Conservation (phyloP, 2,888 invertebrate species). For the Anoplius nigerrimus region DNA sequence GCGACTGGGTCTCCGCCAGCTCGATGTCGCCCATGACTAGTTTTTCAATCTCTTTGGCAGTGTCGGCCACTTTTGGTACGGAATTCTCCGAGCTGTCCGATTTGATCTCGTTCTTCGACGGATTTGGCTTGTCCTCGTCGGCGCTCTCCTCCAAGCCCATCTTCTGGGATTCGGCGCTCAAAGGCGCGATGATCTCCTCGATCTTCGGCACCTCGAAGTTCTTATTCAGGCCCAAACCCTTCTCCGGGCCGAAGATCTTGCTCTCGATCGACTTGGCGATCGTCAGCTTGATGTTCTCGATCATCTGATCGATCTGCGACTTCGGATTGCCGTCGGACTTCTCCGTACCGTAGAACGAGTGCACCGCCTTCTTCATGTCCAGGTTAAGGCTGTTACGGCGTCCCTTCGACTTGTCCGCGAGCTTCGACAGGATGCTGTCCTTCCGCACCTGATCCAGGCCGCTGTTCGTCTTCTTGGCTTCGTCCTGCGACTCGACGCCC, state of each 20-base stretch:
- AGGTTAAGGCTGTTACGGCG: slow-evolving; percentile 69
- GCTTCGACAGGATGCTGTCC: slow-evolving; percentile 60
- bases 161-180: slow-evolving; percentile 68
- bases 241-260: slow-evolving; percentile 67
- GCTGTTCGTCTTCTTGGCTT: slow-evolving; percentile 48
- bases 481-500: slow-evolving; percentile 39
- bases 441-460: slow-evolving; percentile 62
- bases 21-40: slow-evolving; percentile 74
- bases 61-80: slow-evolving; percentile 72
- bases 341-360: slow-evolving; percentile 61
- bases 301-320: slow-evolving; percentile 71
- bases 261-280: slow-evolving; percentile 71
- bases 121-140: slow-evolving; percentile 58
- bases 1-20: slow-evolving; percentile 61
- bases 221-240: slow-evolving; percentile 61
- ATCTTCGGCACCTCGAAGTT: slow-evolving; percentile 69
- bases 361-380: slow-evolving; percentile 68
- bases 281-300: slow-evolving; percentile 69
- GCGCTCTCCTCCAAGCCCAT: slow-evolving; percentile 57
- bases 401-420: slow-evolving; percentile 60
- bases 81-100: slow-evolving; percentile 64
- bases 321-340: slow-evolving; percentile 62
- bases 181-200: slow-evolving; percentile 68
- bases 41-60: slow-evolving; percentile 75
- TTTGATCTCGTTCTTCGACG: slow-evolving; percentile 57